Percentiles rank a stretch among this genome's conserved stretches.
Conservation (phyloP, 2,888 invertebrate genomes). For the Nezara viridula region DNA sequence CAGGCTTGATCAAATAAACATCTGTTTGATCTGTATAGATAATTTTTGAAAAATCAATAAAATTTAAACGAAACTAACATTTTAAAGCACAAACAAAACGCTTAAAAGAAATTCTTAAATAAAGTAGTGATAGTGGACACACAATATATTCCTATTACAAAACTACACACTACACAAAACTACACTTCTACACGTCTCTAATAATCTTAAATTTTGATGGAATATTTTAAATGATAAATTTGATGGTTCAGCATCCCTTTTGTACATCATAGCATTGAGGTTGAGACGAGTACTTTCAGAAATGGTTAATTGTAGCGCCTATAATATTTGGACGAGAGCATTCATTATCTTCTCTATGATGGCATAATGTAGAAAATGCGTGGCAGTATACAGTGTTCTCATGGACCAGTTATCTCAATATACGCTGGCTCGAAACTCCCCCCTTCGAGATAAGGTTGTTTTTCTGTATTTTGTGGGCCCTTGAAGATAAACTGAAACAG, state of each 20-base stretch:
- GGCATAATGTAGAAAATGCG: background rate
- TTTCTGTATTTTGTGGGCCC: slow-evolving; percentile 31
- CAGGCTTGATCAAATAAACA: no score
- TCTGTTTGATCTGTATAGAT: no score
- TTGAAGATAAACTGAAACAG: background rate
- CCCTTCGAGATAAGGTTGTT: slow-evolving; percentile 9
- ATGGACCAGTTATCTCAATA: slow-evolving; percentile 15
- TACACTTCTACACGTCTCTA: no score
- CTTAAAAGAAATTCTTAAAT: no score
- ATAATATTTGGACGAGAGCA: background rate
- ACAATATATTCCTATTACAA: no score
- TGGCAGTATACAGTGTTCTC: background rate
- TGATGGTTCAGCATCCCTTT: background rate
- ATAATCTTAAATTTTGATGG: no score
- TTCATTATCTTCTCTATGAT: background rate
- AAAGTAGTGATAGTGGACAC: no score
- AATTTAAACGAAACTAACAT: no score
- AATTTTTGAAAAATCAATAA: no score
- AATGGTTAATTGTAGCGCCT: background rate
- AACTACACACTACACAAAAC: no score
- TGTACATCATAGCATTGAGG: background rate
- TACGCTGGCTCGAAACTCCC: background rate
- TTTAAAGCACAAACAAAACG: no score
- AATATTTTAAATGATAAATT: no score
- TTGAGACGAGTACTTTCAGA: background rate